These are phyloP conservation scores for Zosterops borbonicus DNA, from an alignment of 2,113 vertebrate species.

Conservation along the genomic window DNA sequence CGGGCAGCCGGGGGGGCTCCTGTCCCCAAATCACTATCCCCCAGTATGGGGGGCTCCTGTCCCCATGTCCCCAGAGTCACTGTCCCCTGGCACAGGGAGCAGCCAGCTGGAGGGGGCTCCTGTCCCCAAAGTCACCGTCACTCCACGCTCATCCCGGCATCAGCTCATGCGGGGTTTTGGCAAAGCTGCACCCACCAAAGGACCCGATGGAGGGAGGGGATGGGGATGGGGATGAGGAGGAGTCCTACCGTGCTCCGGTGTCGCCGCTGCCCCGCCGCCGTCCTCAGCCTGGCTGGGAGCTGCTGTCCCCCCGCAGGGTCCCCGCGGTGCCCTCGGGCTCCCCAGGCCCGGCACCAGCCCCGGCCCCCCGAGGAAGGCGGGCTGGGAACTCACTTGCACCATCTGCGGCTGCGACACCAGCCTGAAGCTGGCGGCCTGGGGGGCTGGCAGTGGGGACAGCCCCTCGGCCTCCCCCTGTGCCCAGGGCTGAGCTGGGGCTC, in stretches of 20 bases:
- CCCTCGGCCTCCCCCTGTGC: slow-evolving; percentile 46
- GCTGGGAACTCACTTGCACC: slow-evolving; percentile 56
- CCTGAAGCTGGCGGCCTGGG: slow-evolving; percentile 51
- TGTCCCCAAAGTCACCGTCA: rapidly evolving
- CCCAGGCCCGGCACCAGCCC: not conserved
- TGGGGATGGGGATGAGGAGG: not conserved
- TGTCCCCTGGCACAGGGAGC: no score
- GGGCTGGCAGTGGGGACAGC: not conserved
- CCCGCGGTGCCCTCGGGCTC: rapidly evolving
- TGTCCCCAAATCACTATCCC: no score
- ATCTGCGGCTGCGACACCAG: slow-evolving; percentile 65
- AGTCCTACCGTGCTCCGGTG: not conserved
- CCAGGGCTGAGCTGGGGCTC: not conserved
- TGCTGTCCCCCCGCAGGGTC: not conserved
- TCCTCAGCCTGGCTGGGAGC: not conserved
- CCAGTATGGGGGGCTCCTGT: no score
- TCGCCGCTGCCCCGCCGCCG: not conserved
- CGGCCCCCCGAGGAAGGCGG: not conserved
- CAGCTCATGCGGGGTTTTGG: rapidly evolving
- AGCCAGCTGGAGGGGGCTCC: not conserved
- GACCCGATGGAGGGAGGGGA: not conserved
- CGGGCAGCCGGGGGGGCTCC: no score
- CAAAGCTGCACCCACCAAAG: rapidly evolving
- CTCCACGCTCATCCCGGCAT: rapidly evolving
- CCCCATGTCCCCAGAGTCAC: no score